A percentile compares a stretch with the other conserved stretches of the same genome.
Conservation (phyloP, 2,113 vertebrate species). For the Garra rufa region DNA sequence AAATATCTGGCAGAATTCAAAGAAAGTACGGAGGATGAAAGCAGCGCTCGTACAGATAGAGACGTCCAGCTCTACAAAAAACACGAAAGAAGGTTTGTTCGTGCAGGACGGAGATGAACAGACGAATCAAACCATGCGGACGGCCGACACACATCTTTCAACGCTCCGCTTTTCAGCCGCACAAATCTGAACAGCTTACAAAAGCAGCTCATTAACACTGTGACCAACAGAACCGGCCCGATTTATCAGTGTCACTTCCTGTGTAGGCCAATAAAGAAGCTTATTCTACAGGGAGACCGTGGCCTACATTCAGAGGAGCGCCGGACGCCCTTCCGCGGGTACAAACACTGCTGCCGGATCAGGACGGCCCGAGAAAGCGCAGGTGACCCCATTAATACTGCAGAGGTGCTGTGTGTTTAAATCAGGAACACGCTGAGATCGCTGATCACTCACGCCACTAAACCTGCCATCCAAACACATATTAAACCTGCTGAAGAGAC, state of each 20-base stretch:
- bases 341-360: slow-evolving; percentile 8
- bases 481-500: not conserved
- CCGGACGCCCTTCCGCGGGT: not conserved
- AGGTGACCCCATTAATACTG: slow-evolving; percentile 56
- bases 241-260: slow-evolving; percentile 37
- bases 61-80: not conserved
- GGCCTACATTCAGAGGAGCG: slow-evolving; percentile 30
- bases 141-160: not conserved
- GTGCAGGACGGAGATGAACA: not conserved
- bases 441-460: not conserved
- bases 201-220: slow-evolving; percentile 39
- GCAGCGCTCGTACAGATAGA: not conserved
- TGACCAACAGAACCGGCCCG: slow-evolving; percentile 22
- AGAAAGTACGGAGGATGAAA: not conserved
- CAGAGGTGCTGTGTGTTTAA: slow-evolving; percentile 7
- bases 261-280: not conserved
- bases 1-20: not conserved
- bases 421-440: not conserved
- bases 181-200: not conserved
- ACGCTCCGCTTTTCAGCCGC: not conserved
- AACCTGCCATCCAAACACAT: not conserved
- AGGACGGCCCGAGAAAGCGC: slow-evolving; percentile 29
- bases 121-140: not conserved
- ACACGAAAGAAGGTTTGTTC: not conserved
- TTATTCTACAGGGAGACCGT: not conserved